Evolutionary conservation across 2,888 invertebrate species (phyloP), one percentile per base, ranked within the genome.

Genomic region (Gibbula magus): DNA sequence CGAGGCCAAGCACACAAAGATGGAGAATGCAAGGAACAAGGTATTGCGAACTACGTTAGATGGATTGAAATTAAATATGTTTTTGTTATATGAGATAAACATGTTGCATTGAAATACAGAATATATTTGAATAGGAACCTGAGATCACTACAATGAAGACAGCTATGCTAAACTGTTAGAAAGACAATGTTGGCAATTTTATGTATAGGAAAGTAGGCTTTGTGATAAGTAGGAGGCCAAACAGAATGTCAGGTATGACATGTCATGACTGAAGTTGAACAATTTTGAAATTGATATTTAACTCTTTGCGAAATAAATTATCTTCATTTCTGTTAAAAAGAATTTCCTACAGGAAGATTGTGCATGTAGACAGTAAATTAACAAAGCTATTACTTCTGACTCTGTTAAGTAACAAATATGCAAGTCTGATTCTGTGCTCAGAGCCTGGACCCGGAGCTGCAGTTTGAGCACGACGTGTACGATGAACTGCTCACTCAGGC

Each of bases 401-500:
- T 22, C 20, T 29, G 45, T 56, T 13, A 45, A 18, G 74, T 45
- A 25, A 2, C 16, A 10, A 45, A 13, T 10, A 13, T 45, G 1
- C 1, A 45, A 10, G 45, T 45, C 10, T 45, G 35, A 35, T 4
- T 56, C 25, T 70, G 16, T n/a, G 86, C 87, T 56, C 88, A 91
- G 89, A 91, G 89, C 56, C 82, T 94, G 92, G 95, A 95, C 2
- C 92, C 95, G 39, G 95, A 95, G 92, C 95, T 95, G 81, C 95
- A 95, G 89, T 95, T 95, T 88, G 93, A 95, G 56, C 94, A 95
- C 75, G 96, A 96, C 91, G 95, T 95, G 32, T 96, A 95, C 93
- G 96, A 96, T 91, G 95, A 95, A 89, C 91, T 96, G 81, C 93
- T 96, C 8, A 96, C 95, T 16, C 94, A 95, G 88, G 95, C 95